Percentiles rank a stretch among this genome's conserved stretches.
These are phyloP conservation scores for Aquatica leii DNA, from an alignment of 2,888 invertebrate species.

Conservation along the genomic window DNA sequence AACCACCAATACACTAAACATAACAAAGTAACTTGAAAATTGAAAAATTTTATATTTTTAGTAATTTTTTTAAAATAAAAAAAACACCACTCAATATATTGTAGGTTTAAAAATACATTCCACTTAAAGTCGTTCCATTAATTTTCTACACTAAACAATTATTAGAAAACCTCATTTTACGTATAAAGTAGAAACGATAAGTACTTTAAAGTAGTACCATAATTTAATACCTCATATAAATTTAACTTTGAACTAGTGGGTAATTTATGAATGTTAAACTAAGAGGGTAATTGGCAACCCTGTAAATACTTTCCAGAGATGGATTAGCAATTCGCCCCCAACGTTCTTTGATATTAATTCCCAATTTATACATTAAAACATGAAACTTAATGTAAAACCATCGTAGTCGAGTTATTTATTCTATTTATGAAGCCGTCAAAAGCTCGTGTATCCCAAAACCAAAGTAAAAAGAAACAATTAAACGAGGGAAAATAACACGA, in stretches of 20 bases:
- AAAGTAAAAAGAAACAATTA: neutral
- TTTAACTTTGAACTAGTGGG: neutral
- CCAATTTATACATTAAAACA: constrained; percentile 2
- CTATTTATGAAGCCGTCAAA: constrained; percentile 1
- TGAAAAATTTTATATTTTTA: too few species aligned
- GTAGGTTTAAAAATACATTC: too few species aligned
- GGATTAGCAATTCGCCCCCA: neutral
- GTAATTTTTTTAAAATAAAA: too few species aligned
- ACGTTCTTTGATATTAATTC: neutral
- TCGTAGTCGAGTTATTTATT: neutral
- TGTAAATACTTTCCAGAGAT: constrained; percentile 5
- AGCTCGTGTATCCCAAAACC: neutral
- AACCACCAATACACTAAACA: too few species aligned
- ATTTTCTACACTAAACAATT: too few species aligned
- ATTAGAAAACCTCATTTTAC: too few species aligned
- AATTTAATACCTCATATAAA: too few species aligned
- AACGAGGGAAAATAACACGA: constrained; percentile 3
- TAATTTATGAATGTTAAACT: neutral
- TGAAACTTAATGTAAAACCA: neutral
- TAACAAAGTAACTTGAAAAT: too few species aligned
- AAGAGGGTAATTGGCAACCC: neutral
- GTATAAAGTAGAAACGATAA: too few species aligned
- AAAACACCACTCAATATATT: too few species aligned
- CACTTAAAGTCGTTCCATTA: too few species aligned
- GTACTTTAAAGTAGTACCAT: too few species aligned